These are phyloP conservation scores for Ophonus ardosiacus DNA, from an alignment of 2,888 invertebrate genomes.

Conservation along the genomic window DNA sequence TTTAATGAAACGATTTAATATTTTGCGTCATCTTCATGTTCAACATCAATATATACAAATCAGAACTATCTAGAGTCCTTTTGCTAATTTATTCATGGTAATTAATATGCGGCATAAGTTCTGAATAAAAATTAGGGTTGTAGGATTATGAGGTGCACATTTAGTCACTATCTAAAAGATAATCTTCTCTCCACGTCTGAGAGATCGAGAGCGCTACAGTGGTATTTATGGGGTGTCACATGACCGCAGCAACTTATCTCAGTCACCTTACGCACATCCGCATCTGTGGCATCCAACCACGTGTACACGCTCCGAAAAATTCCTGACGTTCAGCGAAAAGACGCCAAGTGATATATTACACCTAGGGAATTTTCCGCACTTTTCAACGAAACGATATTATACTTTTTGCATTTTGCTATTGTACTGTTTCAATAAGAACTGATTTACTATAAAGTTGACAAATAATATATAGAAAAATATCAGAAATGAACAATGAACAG, in stretches of 20 bases:
- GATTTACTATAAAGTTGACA: no score
- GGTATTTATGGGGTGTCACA: conserved; percentile 49
- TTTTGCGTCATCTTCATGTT: no score
- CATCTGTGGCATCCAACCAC: conserved; percentile 5
- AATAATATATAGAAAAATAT: no score
- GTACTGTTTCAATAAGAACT: no score
- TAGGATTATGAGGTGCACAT: neutral
- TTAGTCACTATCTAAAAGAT: conserved; percentile 30
- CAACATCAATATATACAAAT: no score
- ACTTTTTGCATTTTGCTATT: neutral
- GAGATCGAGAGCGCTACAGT: conserved; percentile 21
- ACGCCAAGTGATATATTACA: conserved; percentile 25
- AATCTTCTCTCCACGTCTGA: neutral
- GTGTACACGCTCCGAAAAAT: conserved; percentile 29
- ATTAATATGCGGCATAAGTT: neutral
- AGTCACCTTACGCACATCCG: conserved; percentile 43
- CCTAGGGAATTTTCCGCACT: neutral
- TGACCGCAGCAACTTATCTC: conserved; percentile 35
- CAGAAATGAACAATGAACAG: no score
- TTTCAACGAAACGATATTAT: neutral
- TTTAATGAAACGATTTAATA: no score
- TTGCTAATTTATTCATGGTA: no score
- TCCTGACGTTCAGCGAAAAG: conserved; percentile 18
- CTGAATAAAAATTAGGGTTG: neutral
- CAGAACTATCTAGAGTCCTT: no score